A percentile compares a stretch with the other conserved stretches of the same genome.
Evolutionary conservation across 2,888 invertebrate genomes (phyloP).

Genomic region (Lasioglossum marginatum): DNA sequence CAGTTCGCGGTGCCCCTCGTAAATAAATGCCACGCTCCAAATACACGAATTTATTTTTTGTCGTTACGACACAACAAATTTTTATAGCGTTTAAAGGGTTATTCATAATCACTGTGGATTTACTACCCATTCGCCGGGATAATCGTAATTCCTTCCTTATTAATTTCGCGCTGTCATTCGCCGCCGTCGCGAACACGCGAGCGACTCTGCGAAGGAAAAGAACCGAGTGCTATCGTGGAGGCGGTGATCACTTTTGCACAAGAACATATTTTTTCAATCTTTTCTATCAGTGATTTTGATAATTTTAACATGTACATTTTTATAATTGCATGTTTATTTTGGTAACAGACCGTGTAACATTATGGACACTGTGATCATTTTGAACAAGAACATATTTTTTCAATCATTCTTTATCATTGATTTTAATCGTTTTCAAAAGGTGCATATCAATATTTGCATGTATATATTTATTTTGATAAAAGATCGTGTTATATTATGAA

Average conservation of each 20-base stretch:
- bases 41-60: constrained; percentile 9
- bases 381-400: no score
- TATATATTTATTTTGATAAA: no score
- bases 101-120: constrained; percentile 12
- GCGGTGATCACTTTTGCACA: not conserved
- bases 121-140: constrained; percentile 1
- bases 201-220: not conserved
- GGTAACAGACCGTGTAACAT: no score
- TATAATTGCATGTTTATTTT: no score
- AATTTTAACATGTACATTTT: no score
- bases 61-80: not conserved
- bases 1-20: not conserved
- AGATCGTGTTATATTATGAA: no score
- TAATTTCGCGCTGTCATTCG: not conserved
- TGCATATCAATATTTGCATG: no score
- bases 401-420: no score
- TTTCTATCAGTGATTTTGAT: no score
- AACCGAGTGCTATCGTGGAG: not conserved
- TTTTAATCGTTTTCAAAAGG: no score
- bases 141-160: constrained; percentile 11
- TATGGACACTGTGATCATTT: no score
- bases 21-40: constrained; percentile 37
- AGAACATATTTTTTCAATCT: not conserved
- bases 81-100: not conserved
- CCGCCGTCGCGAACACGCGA: not conserved